Percentiles rank a stretch among this genome's conserved stretches.
These are phyloP conservation scores for Cryptophagus acutangulus DNA, from an alignment of 2,888 invertebrate genomes.

Conservation along the genomic window DNA sequence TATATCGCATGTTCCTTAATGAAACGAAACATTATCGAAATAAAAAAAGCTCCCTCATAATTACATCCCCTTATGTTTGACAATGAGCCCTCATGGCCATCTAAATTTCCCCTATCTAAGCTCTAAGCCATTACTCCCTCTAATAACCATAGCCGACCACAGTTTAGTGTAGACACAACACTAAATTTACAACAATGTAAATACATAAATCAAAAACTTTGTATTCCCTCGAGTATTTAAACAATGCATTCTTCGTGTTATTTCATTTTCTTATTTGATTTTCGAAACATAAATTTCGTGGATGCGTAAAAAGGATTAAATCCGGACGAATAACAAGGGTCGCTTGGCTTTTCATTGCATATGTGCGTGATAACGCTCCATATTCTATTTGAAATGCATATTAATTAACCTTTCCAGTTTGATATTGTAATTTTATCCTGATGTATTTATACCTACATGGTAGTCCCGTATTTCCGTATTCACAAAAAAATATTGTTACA, in stretches of 20 bases:
- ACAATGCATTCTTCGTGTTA: conserved; percentile 30
- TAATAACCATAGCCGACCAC: conserved; percentile 28
- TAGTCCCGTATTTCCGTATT: too few relatives aligned
- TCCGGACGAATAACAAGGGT: conserved; percentile 10
- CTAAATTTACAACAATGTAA: conserved; percentile 29
- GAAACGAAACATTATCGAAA: too few relatives aligned
- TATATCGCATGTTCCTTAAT: too few relatives aligned
- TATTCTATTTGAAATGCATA: too few relatives aligned
- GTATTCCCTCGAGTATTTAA: conserved; percentile 30
- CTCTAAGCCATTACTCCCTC: conserved; percentile 26
- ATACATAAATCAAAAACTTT: conserved; percentile 34
- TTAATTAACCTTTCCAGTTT: too few relatives aligned
- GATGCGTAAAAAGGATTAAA: conserved; percentile 12
- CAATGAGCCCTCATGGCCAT: conserved; percentile 34
- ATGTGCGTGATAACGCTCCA: conserved; percentile 14
- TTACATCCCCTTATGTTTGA: conserved; percentile 25
- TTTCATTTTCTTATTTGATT: conserved; percentile 28
- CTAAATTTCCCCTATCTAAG: conserved; percentile 33
- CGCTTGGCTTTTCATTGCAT: conserved; percentile 20
- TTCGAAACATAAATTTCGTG: conserved; percentile 27
- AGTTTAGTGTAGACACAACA: conserved; percentile 19
- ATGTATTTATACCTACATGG: too few relatives aligned
- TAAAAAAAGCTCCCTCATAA: conserved; percentile 27
- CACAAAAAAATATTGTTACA: too few relatives aligned
- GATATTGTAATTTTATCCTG: too few relatives aligned